These are phyloP conservation scores for Pocillopora meandrina DNA, from an alignment of 92 coral and sea anemone genomes.

Conservation along the genomic window DNA sequence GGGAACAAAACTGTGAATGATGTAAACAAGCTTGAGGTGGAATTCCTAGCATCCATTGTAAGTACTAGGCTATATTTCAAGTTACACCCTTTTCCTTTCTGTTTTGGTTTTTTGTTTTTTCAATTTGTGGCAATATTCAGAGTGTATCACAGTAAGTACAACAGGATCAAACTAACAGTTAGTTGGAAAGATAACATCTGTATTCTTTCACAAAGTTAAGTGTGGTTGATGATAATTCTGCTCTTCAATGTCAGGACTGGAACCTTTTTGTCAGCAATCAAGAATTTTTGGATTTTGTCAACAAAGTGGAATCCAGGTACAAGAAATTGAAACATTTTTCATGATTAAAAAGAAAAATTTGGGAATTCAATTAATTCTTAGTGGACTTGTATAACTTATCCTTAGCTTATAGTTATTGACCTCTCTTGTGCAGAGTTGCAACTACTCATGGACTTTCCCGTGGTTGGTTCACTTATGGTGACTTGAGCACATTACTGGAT, in stretches of 20 bases:
- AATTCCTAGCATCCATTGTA: conserved; percentile 86
- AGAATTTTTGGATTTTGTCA: conserved; percentile 93
- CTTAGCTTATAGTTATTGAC: not conserved
- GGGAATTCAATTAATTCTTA: not conserved
- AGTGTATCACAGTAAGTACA: too few relatives aligned
- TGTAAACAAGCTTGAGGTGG: conserved; percentile 91
- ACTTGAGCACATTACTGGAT: conserved; percentile 74
- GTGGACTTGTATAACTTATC: not conserved
- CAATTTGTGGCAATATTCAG: too few relatives aligned
- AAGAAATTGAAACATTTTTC: not conserved
- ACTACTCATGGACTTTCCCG: conserved; percentile 71
- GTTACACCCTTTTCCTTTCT: not conserved
- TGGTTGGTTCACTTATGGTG: conserved; percentile 86
- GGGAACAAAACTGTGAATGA: conserved; percentile 82
- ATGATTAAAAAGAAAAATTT: not conserved
- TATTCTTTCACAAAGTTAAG: not conserved
- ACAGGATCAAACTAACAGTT: too few relatives aligned
- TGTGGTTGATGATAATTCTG: not conserved
- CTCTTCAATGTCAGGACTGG: conserved; percentile 75
- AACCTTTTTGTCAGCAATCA: conserved; percentile 84
- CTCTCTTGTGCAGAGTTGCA: conserved; percentile 64
- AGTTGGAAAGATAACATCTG: not conserved
- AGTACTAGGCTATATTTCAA: conserved; percentile 9
- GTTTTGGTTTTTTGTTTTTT: not conserved
- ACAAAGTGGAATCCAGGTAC: conserved; percentile 92